Percentiles rank a stretch among this genome's conserved stretches.
These are phyloP conservation scores for Ceratotherium simum DNA, from an alignment of 2,113 vertebrate genomes.

Conservation along the genomic window DNA sequence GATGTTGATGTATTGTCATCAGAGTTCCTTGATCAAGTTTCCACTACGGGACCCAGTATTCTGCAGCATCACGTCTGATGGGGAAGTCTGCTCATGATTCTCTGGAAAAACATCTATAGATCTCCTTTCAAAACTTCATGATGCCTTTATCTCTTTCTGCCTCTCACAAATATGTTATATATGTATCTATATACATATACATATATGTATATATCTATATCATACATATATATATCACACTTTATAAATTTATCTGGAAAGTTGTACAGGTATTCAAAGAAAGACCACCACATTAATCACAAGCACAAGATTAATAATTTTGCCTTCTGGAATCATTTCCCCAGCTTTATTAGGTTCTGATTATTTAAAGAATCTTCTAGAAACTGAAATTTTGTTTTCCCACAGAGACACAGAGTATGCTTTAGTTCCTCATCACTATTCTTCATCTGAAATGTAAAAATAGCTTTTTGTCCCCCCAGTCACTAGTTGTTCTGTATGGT, in stretches of 20 bases:
- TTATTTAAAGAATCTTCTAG: neutral
- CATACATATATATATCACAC: neutral
- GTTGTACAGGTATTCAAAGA: neutral
- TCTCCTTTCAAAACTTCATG: neutral
- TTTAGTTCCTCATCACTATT: neutral
- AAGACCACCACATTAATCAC: neutral
- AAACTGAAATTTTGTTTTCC: neutral
- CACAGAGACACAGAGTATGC: neutral
- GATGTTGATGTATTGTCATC: neutral
- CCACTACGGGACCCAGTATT: neutral
- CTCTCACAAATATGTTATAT: neutral
- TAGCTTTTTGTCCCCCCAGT: neutral
- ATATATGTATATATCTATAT: too few species aligned
- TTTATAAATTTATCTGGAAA: neutral
- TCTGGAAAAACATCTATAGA: neutral
- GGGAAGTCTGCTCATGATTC: neutral
- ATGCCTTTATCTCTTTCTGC: neutral
- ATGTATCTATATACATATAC: too few species aligned
- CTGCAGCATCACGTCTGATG: neutral
- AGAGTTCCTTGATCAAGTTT: neutral
- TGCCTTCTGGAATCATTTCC: neutral
- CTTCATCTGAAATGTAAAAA: neutral
- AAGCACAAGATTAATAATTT: neutral
- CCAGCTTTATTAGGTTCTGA: neutral
- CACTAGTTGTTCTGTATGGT: neutral